Base-by-base conservation (phyloP, 2,113 vertebrate species). In the Lepus americanus region DNA sequence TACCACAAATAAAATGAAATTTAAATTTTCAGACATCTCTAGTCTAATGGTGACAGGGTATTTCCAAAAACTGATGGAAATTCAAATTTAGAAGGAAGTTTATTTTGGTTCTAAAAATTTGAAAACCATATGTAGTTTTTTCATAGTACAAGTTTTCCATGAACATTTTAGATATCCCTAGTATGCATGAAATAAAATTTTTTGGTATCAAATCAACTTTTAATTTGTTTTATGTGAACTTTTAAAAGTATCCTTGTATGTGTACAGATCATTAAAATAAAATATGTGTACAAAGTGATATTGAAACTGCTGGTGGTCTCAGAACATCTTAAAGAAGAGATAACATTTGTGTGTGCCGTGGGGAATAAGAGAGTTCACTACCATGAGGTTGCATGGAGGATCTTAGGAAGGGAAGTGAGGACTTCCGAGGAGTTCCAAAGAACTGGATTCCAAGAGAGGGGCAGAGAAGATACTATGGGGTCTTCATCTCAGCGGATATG, bases 1-100 rank as follows among this genome's bases (percentile, higher is more conserved):
- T 82, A 87, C 80, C 39, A 73, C 33, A 63, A 67, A 10, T 81
- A 73, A 87, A 19, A 79, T 64, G 59, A 44, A 80, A 79, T 33
- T 53, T 5, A 10, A 66, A 63, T 73, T 31, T 44, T 87, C 53
- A 79, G 49, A 17, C 82, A 64, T 66, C 64, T 6, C 12, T 31
- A 33, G 5, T 64, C 9, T 78, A 29, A 69, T 31, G 85, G 55
- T 44, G 44, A 44, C 44, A 44, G 44, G 44, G 44, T 44, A 44
- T 44, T 44, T 44, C 44, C 7, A 44, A 44, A 44, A 44, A 7
- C 44, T 44, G 6, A 44, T 44, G 44, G 44, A 44, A 44, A 44
- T 44, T 44, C 44, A 44, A 44, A 44, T 44, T 44, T 44, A 44
- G 8, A 44, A 44, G 44, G 44, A 59, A 16, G 55, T 16, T 59